Base-by-base conservation (phyloP, 2,113 vertebrate species). In the Anarrhichthys ocellatus region DNA sequence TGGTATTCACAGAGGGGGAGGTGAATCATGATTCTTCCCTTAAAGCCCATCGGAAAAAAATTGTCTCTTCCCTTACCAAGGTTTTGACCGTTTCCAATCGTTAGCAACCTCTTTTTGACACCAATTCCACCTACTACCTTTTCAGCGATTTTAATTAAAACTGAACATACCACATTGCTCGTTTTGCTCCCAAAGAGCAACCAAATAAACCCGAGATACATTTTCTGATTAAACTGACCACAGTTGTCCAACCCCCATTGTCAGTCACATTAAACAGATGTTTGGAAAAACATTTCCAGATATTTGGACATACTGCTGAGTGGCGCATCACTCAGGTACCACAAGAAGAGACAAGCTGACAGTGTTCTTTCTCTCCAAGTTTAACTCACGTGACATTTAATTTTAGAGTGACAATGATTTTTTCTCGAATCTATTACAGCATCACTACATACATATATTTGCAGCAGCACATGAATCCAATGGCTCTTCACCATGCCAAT, bases 1-100 rank as follows among this genome's bases (percentile, higher is more conserved):
- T 79, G 62, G 46, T 85, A 74, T 87, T 86, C 87, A 75, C 70
- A 54, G 80, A 69, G 40, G 50, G 48, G 72, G 32, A 71, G 6
- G 50, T 66, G 70, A 85, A 77, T 85, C 50, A 36, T 9, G 69
- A 83, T 67, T 84, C 63, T 79, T 9, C 62, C 32, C 46, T 81
- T 74, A 69, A 58, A 81, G 63, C 56, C 36, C 18, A 20, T 40
- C 17, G 61, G 72, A 73, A 40, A 80, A 73, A 56, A 63, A 81
- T 69, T 44, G 40, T 22, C 62, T 70, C 42, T 56, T 61, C 56
- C 50, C 32, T 44, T 63, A 6, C 2, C 40, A 68, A 75, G 50
- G 52, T 59, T 80, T 44, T 36, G 29, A 27, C 59, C 11, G 2
- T 65, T 82, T 88, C 42, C 68, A 71, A 64, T 42, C 29, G n/a